Conservation (phyloP, 1,140 invertebrate species). For the Heliconius hermathena region DNA sequence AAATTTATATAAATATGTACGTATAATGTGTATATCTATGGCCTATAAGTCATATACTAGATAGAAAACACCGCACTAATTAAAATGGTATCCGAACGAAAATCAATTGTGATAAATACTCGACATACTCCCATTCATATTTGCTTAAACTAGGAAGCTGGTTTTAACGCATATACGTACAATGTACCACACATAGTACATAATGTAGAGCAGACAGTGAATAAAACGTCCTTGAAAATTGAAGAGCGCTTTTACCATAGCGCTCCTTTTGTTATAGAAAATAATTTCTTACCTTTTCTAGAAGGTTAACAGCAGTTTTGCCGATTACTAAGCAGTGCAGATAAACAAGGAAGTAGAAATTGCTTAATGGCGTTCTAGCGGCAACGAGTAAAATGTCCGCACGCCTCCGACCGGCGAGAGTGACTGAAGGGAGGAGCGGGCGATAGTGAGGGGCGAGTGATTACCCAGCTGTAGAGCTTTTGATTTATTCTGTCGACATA, state of each 20-base stretch:
- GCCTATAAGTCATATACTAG: neutral
- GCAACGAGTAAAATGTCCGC: slow-evolving; percentile 55
- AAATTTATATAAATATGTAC: neutral
- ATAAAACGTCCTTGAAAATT: slow-evolving; percentile 53
- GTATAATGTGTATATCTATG: neutral
- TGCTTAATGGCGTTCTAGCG: slow-evolving; percentile 59
- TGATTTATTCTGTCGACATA: neutral
- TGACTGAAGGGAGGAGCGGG: slow-evolving; percentile 62
- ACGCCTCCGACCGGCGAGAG: slow-evolving; percentile 52
- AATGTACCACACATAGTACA: slow-evolving; percentile 15
- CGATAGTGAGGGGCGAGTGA: slow-evolving; percentile 48
- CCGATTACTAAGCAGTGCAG: slow-evolving; percentile 10
- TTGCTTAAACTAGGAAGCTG: slow-evolving; percentile 31
- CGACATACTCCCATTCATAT: neutral
- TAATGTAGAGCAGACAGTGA: slow-evolving; percentile 25
- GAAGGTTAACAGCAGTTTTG: slow-evolving; percentile 8
- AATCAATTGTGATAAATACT: neutral
- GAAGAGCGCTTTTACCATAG: neutral
- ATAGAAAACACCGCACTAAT: neutral
- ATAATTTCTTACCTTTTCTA: slow-evolving; percentile 18
- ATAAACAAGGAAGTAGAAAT: slow-evolving; percentile 57
- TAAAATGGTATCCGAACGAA: neutral
- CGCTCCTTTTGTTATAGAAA: neutral
- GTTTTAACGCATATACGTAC: slow-evolving; percentile 28
- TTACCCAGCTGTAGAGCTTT: slow-evolving; percentile 27